phyloP scores from a whole-genome alignment of 1,140 invertebrate species.

The Hermatobates lingyangjiaoensis region DNA sequence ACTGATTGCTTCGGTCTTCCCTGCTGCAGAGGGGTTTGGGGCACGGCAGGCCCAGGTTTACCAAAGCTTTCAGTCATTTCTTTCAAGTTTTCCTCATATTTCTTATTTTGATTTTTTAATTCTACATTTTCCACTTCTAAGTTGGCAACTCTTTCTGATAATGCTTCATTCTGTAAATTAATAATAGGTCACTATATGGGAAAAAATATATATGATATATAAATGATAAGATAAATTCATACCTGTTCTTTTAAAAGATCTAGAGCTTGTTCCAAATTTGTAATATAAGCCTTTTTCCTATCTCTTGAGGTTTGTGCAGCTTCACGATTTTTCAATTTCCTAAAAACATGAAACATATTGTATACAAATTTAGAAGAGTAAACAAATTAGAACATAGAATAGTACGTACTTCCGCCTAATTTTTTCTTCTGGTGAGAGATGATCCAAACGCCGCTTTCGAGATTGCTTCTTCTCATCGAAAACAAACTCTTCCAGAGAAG shows the following conservation, averaged over 20 bases:
- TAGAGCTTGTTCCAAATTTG: slow-evolving; percentile 61
- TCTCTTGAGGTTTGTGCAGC: slow-evolving; percentile 95
- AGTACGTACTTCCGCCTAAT: slow-evolving; percentile 56
- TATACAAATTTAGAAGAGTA: too few species aligned
- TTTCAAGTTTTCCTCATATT: slow-evolving; percentile 29
- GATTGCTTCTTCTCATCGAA: background rate
- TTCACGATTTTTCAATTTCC: slow-evolving; percentile 91
- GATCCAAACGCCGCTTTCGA: slow-evolving; percentile 35
- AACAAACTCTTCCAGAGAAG: background rate
- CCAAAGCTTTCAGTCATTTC: slow-evolving; percentile 3
- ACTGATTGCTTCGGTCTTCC: slow-evolving; percentile 39
- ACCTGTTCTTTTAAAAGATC: slow-evolving; percentile 34
- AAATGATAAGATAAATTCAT: slow-evolving; percentile 1
- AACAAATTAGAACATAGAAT: background rate
- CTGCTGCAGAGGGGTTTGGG: slow-evolving; percentile 59
- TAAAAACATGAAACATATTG: slow-evolving; percentile 23
- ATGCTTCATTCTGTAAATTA: slow-evolving; percentile 15
- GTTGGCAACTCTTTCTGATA: slow-evolving; percentile 7
- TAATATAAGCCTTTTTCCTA: slow-evolving; percentile 83
- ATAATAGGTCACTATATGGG: too few species aligned
- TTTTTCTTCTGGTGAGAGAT: slow-evolving; percentile 64
- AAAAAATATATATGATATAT: background rate
- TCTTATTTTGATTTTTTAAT: slow-evolving; percentile 30
- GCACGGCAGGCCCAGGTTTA: slow-evolving; percentile 50
- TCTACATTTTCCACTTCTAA: slow-evolving; percentile 12